Base-by-base conservation (phyloP, 2,113 vertebrate genomes). In the Xiphophorus maculatus region DNA sequence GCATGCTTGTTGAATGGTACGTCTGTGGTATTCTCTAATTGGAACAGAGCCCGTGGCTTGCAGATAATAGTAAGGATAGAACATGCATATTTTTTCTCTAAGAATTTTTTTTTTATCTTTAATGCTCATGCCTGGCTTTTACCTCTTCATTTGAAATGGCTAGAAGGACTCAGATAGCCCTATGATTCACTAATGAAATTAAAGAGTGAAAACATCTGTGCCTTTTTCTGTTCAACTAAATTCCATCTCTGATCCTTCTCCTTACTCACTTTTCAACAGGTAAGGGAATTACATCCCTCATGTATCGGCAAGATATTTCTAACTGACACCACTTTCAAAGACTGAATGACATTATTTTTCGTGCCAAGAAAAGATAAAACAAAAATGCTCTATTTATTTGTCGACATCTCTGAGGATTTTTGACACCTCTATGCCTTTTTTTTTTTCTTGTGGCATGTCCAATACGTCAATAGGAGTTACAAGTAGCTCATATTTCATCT, bases 11-110 rank as follows among this genome's bases (percentile, higher is more conserved):
- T 88, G 89, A 91, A 89, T 70, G 82, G 84, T 87, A 84, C 85
- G 66, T 92, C 85, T 77, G 89, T 84, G 89, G 76, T 85, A 83
- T 87, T 87, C 89, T 84, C 90, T 93, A 93, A 93, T 92, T 92
- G 89, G 90, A 92, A 91, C 83, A 86, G 83, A 87, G 88, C 89
- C 89, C 72, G 78, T 72, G 89, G 90, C 87, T 84, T 77, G 76
- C 79, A 85, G 89, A 92, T 88, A 85, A 88, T 91, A 86, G 87
- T 86, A 87, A 80, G 89, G 79, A 87, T 79, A 75, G 87, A 86
- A 87, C 89, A 84, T 89, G 87, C 85, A 83, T 87, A 88, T 88
- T 88, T 90, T 37, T 80, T 87, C 81, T 81, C 81, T 69, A 33
- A 80, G 82, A 28, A 28, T 28, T 28, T 28, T 28, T 28, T 28